Evolutionary conservation across 2,113 vertebrate species (phyloP).

Genomic region (Epinephelus fuscoguttatus): DNA sequence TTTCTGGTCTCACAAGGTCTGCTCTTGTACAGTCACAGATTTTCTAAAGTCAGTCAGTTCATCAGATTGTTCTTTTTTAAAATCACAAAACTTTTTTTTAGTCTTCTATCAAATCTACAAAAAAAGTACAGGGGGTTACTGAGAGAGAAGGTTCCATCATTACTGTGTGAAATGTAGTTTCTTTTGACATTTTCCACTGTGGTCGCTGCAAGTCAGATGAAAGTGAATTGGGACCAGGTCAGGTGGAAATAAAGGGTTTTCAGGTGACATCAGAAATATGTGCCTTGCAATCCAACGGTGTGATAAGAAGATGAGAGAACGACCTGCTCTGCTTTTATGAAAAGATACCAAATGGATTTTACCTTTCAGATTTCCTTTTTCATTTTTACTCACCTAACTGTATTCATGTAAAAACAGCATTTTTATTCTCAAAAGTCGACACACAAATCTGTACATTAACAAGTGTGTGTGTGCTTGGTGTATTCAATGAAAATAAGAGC

Average conservation of each 20-base stretch:
- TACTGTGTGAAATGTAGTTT: slow-evolving; percentile 9
- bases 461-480: neutral
- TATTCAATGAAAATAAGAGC: slow-evolving; percentile 3
- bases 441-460: neutral
- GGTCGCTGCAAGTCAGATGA: neutral
- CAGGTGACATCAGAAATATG: neutral
- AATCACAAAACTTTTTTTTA: neutral
- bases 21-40: neutral
- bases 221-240: slow-evolving; percentile 13
- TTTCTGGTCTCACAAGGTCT: neutral
- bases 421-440: neutral
- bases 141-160: neutral
- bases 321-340: neutral
- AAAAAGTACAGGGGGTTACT: neutral
- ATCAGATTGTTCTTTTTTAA: slow-evolving; percentile 7
- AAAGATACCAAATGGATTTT: slow-evolving; percentile 16
- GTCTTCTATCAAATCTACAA: neutral
- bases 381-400: neutral
- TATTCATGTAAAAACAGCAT: neutral
- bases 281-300: neutral
- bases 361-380: neutral
- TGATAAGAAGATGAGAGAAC: slow-evolving; percentile 2
- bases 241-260: slow-evolving; percentile 24
- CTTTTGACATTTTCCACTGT: neutral
- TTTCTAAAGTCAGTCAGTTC: neutral